These are phyloP conservation scores for Larimichthys polyactis DNA, from an alignment of 2,113 vertebrate species.

Conservation along the genomic window DNA sequence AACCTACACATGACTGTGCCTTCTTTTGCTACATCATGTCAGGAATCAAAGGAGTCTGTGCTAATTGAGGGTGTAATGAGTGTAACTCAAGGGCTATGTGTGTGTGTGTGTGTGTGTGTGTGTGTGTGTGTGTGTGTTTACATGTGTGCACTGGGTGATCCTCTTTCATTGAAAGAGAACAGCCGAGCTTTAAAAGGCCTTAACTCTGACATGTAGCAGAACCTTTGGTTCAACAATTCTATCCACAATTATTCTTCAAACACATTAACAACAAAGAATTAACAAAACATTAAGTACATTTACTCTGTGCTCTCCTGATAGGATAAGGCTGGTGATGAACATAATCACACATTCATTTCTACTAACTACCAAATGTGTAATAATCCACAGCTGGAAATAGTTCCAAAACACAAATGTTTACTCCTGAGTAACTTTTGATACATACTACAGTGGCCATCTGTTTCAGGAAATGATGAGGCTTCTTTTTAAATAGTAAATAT, in stretches of 20 bases:
- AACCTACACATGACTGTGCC: neutral
- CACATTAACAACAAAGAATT: neutral
- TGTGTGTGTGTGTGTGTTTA: neutral
- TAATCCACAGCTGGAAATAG: neutral
- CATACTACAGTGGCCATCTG: neutral
- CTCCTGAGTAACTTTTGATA: neutral
- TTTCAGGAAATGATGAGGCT: neutral
- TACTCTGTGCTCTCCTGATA: neutral
- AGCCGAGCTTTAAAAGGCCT: neutral
- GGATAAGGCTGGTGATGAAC: neutral
- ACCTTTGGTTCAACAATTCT: neutral
- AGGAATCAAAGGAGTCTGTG: conserved; percentile 22
- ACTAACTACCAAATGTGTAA: neutral
- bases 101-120: conserved; percentile 34
- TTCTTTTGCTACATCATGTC: conserved; percentile 11
- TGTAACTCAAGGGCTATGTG: conserved; percentile 17
- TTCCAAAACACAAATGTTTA: neutral
- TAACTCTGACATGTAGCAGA: neutral
- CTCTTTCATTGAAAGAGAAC: conserved; percentile 22
- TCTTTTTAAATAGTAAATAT: neutral
- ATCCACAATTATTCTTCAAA: neutral
- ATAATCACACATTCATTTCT: neutral
- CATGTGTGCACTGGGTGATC: conserved; percentile 7
- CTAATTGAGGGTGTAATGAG: conserved; percentile 42
- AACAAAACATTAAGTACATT: neutral